Base-by-base conservation (phyloP, 1,140 invertebrate genomes). In the Euura saliciscinereae region DNA sequence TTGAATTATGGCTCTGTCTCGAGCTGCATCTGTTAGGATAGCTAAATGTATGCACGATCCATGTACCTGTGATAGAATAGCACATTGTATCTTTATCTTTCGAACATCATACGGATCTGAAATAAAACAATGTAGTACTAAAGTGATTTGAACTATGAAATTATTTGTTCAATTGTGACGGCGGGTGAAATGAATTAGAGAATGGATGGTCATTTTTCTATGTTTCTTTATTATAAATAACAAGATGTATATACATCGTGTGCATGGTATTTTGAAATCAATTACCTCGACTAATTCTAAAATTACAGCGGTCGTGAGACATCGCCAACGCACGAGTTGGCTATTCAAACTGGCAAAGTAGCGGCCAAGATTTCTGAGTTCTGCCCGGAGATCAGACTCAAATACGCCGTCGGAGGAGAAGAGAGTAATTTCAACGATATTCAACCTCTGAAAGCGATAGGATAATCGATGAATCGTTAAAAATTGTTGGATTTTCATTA, bases 281-380 rank as follows among this genome's bases (percentile, higher is more conserved):
- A n/a, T n/a, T n/a, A n/a, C n/a, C n/a, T n/a, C n/a, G n/a, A n/a
- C n/a, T n/a, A n/a, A n/a, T n/a, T n/a, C n/a, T n/a, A n/a, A n/a
- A n/a, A n/a, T n/a, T n/a, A n/a, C n/a, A n/a, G n/a, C n/a, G n/a
- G n/a, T n/a, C n/a, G n/a, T n/a, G n/a, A n/a, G n/a, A n/a, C n/a
- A 43, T 97, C 97, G n/a, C n/a, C n/a, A n/a, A n/a, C n/a, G n/a
- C n/a, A n/a, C n/a, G n/a, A n/a, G n/a, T n/a, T n/a, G n/a, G 98
- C 98, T 1, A 93, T 98, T 78, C 98, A 99, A 90, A 99, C 97
- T 68, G 97, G 97, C 3, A 94, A 98, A 89, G 97, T 99, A 43
- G 95, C 95, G 13, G 93, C 94, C 10, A 94, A 95, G 85, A 99
- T 99, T 96, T 95, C 95, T 0, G 93, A 96, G 80, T 96, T 93